Conservation (phyloP, 2,113 vertebrate species). For the Heterotis niloticus region DNA sequence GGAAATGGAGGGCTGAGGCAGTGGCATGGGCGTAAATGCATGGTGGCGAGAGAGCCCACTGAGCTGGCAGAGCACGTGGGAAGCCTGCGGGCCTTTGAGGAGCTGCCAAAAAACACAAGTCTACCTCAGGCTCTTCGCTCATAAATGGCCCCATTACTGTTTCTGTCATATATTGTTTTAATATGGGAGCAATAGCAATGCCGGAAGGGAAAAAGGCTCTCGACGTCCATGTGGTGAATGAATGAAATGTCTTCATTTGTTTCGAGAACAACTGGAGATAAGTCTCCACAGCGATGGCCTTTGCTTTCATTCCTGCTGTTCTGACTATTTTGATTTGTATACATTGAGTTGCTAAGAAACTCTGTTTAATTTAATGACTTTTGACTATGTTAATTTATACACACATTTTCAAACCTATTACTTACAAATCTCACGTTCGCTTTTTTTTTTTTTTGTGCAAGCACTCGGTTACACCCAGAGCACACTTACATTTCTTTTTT, state of each 20-base stretch:
- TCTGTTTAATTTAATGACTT: slow-evolving; percentile 41
- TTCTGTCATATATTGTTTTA: slow-evolving; percentile 71
- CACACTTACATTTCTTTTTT: too few relatives aligned
- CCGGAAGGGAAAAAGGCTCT: slow-evolving; percentile 51
- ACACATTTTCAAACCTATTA: slow-evolving; percentile 11
- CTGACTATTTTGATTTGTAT: slow-evolving; percentile 42
- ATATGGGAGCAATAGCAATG: slow-evolving; percentile 62
- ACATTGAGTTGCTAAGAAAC: slow-evolving; percentile 59
- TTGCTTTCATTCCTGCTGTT: slow-evolving; percentile 40
- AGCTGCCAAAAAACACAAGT: slow-evolving; percentile 46
- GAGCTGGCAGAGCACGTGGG: slow-evolving; percentile 51
- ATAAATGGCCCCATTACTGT: slow-evolving; percentile 53
- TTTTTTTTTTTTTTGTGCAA: neutral
- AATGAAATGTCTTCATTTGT: slow-evolving; percentile 58
- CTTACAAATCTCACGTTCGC: neutral
- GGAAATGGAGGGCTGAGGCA: slow-evolving; percentile 51
- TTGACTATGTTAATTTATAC: neutral
- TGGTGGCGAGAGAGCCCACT: slow-evolving; percentile 44
- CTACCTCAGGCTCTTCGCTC: slow-evolving; percentile 51
- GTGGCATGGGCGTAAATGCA: slow-evolving; percentile 36
- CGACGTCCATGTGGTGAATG: slow-evolving; percentile 47
- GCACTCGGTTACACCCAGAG: too few relatives aligned
- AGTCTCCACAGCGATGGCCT: slow-evolving; percentile 51
- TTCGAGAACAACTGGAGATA: slow-evolving; percentile 54
- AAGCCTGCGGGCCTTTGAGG: slow-evolving; percentile 57